Conservation (phyloP, 2,113 vertebrate genomes). For the Falco punctatus region DNA sequence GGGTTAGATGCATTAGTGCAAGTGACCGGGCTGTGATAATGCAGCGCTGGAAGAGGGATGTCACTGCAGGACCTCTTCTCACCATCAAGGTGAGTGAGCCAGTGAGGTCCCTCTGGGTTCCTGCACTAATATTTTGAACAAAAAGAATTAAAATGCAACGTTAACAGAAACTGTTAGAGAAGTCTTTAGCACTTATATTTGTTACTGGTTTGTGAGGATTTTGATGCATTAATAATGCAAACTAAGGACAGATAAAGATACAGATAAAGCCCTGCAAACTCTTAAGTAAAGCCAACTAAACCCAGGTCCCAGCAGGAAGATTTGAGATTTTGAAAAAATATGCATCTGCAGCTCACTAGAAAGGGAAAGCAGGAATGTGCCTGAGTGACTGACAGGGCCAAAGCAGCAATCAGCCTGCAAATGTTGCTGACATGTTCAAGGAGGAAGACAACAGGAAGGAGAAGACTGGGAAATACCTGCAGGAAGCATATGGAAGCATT, state of each 20-base stretch:
- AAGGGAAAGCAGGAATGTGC: background rate
- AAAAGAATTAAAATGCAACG: background rate
- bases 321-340: background rate
- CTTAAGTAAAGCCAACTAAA: background rate
- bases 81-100: fast-evolving
- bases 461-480: background rate
- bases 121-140: background rate
- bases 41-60: background rate
- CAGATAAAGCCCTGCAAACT: background rate
- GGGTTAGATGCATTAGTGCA: background rate
- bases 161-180: background rate
- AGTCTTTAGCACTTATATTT: background rate
- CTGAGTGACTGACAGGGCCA: background rate
- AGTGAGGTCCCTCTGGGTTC: background rate
- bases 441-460: background rate
- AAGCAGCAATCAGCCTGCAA: background rate
- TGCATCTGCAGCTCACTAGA: background rate
- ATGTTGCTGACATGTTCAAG: background rate
- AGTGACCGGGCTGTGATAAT: background rate
- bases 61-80: background rate
- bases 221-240: background rate
- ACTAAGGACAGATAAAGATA: background rate
- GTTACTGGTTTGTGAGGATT: background rate
- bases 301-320: background rate
- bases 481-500: background rate